Base-by-base conservation (phyloP, 2,888 invertebrate species). In the Luperina nickerlii region DNA sequence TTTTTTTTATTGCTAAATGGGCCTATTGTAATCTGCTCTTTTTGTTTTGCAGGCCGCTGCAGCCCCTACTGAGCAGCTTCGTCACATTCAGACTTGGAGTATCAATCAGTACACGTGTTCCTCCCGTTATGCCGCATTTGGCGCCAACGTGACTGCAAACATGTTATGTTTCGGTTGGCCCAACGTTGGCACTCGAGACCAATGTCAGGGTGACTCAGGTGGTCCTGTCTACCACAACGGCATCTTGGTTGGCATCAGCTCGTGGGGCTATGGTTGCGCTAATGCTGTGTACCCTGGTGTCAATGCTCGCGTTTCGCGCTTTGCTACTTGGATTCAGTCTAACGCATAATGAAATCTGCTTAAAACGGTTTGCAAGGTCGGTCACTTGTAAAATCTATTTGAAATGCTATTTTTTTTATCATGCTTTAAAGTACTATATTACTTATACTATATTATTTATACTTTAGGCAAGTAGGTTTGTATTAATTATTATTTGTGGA, bases 161-260 rank as follows among this genome's bases (percentile, higher is more conserved):
- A 94, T 94, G 94, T 48, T 94, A 71, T 94, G 94, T 84, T 86
- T 92, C 18, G 94, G 94, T n/a, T 92, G 92, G 92, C 89, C 92
- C 0, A 91, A 92, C 57, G 88, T 91, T 4, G 94, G 93, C 27
- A 91, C 90, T 65, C 92, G 94, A 13, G 93, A 91, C 69, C 93
- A 93, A 87, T 94, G 94, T 86, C 90, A 89, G 69, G 93, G 92
- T 6, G 94, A 93, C 83, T 91, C 93, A 11, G 95, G 95, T 0
- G 91, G 94, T 27, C 94, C 94, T 42, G 87, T 95, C 11, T 87
- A 91, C 68, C 94, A 94, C 82, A 92, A 93, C 72, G 84, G 85
- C 24, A 79, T 91, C 51, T 83, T 94, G n/a, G 89, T 92, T 66
- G 90, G 92, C 60, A 79, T 92, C 42, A 81, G 89, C 80, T 91